Evolutionary conservation across 2,113 vertebrate genomes (phyloP).

Genomic region (Eurystomus gularis): DNA sequence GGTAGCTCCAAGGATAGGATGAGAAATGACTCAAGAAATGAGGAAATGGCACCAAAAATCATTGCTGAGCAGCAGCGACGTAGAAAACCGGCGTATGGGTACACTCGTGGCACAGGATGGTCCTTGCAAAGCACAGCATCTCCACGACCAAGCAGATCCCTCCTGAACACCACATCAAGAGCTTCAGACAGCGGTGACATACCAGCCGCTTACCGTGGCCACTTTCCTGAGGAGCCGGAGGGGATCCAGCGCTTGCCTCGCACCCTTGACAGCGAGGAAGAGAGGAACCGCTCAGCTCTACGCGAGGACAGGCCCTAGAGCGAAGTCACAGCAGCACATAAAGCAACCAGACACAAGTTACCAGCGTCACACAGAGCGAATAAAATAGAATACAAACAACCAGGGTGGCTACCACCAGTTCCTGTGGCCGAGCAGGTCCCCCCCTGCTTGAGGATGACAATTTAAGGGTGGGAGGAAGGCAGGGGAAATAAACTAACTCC

Average conservation of each 20-base stretch:
- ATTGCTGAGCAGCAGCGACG: fast-evolving
- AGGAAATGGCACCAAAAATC: not conserved
- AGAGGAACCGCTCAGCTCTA: fast-evolving
- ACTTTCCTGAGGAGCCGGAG: not conserved
- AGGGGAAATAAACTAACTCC: not conserved
- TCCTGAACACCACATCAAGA: not conserved
- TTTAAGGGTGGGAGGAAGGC: not conserved
- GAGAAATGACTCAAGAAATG: not conserved
- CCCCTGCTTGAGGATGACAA: not conserved
- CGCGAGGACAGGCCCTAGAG: not conserved
- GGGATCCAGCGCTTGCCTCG: not conserved
- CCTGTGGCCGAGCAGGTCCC: not conserved
- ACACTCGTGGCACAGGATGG: fast-evolving
- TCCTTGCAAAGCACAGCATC: not conserved
- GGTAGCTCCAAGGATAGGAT: not conserved
- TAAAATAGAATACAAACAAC: not conserved
- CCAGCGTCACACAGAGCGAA: not conserved
- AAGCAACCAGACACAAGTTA: not conserved
- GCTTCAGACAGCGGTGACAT: not conserved
- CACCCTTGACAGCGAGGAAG: not conserved
- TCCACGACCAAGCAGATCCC: not conserved
- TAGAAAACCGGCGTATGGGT: fast-evolving
- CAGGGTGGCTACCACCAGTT: not conserved
- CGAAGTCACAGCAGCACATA: not conserved
- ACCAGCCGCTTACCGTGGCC: not conserved